Evolutionary conservation across 2,888 invertebrate genomes (phyloP), one percentile per base, ranked within the genome.

Genomic region (Nomada fabriciana): DNA sequence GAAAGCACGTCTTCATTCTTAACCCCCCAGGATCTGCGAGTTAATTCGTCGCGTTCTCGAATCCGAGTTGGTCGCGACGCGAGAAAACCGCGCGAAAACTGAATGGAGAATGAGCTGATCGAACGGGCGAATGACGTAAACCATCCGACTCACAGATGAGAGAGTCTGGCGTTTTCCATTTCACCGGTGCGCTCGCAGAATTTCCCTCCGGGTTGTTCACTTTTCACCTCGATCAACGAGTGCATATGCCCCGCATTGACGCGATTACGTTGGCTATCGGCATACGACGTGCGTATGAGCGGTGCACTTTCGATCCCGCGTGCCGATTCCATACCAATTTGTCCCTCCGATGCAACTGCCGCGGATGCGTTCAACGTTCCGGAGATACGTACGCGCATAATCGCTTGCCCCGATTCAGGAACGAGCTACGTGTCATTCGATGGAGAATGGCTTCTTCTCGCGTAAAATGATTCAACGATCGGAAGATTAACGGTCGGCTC

Each of bases 161-260:
- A 65, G 64, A 73, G 68, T 64, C 57, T 61, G 60, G 53, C 73
- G 83, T 87, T 90, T 88, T 89, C 88, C 87, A 88, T 90, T 90
- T 90, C 90, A 86, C 67, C 77, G 50, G 80, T 57, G 65, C 64
- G 64, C 80, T 61, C 61, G 60, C 69, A 80, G 74, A 84, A 79
- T 87, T 87, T 86, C 81, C 75, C 83, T 72, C 47, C 77, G 76
- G 86, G 84, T 89, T 89, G 86, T 90, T 90, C 87, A 86, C 88
- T 89, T 88, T 89, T 88, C 86, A 86, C 89, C 88, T 86, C 88
- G 84, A 75, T 85, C 82, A 88, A 78, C 79, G 84, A 80, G 72
- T 85, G 73, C 85, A 81, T 80, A 75, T 53, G 77, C 72, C 76
- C 80, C 74, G 75, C 83, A 81, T 83, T 55, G 68, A 59, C 20